Evolutionary conservation across 2,888 invertebrate species (phyloP).

Genomic region (Perdita meconis): DNA sequence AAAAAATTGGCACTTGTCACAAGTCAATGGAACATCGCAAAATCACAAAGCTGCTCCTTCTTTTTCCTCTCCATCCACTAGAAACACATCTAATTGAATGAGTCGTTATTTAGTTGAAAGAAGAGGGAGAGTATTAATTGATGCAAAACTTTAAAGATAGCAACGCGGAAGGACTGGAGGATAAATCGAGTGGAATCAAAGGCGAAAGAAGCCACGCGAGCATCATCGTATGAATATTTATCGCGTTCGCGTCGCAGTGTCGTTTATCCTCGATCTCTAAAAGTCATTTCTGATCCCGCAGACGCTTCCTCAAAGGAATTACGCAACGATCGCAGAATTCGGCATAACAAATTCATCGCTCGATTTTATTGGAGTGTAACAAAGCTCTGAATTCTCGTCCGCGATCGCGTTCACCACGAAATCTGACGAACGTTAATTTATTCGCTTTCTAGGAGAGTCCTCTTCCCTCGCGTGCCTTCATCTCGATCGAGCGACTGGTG

Average conservation of each 20-base stretch:
- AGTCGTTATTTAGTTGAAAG: no score
- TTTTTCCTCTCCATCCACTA: no score
- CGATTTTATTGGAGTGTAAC: no score
- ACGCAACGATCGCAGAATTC: not conserved
- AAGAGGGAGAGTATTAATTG: no score
- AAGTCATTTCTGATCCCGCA: no score
- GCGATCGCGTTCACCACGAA: not conserved
- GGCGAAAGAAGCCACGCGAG: no score
- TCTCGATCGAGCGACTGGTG: slow-evolving; percentile 2
- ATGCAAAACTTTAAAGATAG: not conserved
- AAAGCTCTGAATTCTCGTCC: not conserved
- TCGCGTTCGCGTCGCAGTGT: not conserved
- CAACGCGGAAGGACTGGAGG: no score
- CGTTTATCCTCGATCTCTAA: not conserved
- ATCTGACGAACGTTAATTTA: slow-evolving; percentile 12
- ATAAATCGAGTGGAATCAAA: not conserved
- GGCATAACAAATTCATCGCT: no score
- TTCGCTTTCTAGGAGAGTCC: slow-evolving; percentile 19
- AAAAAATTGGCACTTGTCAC: no score
- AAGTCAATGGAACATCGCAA: no score
- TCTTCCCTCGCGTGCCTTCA: not conserved
- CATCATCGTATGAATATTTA: slow-evolving; percentile 26
- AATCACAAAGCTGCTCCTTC: no score
- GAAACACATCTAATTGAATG: no score
- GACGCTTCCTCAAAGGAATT: not conserved